These are phyloP conservation scores for Sarcophaga peregrina DNA, from an alignment of 1,140 invertebrate genomes.

Conservation along the genomic window DNA sequence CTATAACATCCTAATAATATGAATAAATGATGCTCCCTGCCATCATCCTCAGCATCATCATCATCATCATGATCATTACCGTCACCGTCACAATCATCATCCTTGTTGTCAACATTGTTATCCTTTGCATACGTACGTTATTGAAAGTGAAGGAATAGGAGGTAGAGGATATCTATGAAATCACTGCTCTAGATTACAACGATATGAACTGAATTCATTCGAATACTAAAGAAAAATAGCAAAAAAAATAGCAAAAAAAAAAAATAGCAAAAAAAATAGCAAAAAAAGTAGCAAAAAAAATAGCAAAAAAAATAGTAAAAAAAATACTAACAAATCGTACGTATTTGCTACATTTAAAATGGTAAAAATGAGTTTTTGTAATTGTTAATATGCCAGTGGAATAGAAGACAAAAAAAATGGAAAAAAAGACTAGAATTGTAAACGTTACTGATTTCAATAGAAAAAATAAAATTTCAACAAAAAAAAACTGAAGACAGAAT, in stretches of 20 bases:
- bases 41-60: background rate
- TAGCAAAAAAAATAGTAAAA: no score
- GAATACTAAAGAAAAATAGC: background rate
- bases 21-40: background rate
- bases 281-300: no score
- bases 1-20: slow-evolving; percentile 17
- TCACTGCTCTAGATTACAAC: slow-evolving; percentile 6
- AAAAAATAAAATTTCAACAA: background rate
- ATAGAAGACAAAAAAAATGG: background rate
- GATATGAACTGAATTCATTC: slow-evolving; percentile 15
- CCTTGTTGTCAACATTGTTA: no score
- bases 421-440: background rate
- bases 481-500: background rate
- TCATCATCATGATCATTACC: no score
- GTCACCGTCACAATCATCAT: no score
- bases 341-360: background rate
- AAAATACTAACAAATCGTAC: no score
- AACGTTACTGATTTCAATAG: background rate
- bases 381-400: slow-evolving; percentile 15
- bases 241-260: background rate
- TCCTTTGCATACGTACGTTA: no score
- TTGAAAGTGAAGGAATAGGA: no score
- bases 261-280: background rate
- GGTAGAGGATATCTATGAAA: background rate
- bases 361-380: background rate